Evolutionary conservation across 2,797 vertebrate species (phyloP).

Genomic region (Spinus pinus): DNA sequence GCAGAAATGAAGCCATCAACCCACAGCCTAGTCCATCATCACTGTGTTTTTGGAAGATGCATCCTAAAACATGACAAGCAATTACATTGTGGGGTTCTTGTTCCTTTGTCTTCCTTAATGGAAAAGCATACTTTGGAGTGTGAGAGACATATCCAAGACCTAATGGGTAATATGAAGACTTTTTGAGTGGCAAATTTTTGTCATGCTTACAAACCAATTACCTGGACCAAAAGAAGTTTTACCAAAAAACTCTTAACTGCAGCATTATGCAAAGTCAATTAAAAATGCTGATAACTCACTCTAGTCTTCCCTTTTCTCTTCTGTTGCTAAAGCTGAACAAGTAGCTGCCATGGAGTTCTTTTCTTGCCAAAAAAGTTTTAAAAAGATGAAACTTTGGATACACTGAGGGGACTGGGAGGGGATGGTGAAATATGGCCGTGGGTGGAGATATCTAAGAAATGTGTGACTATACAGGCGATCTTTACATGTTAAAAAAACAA

Average conservation of each 20-base stretch:
- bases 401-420: neutral
- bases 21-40: neutral
- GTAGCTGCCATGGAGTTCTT: neutral
- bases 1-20: neutral
- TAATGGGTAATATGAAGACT: neutral
- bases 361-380: neutral
- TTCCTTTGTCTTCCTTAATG: neutral
- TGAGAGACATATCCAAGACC: neutral
- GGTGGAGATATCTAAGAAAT: neutral
- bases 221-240: neutral
- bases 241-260: neutral
- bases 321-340: neutral
- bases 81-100: neutral
- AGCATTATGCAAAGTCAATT: neutral
- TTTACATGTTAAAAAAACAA: neutral
- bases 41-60: neutral
- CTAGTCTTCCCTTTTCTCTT: neutral
- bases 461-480: neutral
- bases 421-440: neutral
- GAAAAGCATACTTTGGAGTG: neutral
- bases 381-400: neutral
- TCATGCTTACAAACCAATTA: neutral
- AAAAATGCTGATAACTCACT: neutral
- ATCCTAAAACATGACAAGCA: neutral
- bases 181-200: neutral